Base-by-base conservation (phyloP, 2,797 vertebrate genomes). In the Enteromius trimaculatus region DNA sequence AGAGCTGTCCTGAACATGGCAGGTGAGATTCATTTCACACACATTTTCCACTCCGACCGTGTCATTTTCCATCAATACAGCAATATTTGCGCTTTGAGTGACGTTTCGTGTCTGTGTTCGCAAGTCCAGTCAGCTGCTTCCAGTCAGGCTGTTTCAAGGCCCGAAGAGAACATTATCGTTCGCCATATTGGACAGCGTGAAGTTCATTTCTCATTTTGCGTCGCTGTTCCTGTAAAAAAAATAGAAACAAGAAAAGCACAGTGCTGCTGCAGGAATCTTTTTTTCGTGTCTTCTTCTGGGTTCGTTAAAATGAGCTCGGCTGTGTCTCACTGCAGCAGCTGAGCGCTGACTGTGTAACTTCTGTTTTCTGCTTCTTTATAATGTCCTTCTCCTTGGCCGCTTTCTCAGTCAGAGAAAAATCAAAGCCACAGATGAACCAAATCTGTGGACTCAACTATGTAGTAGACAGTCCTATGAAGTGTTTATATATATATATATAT, bases 341-440 rank as follows among this genome's bases (percentile, higher is more conserved):
- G 81, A 58, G 81, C 42, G 42, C 75, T 83, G 82, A 70, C 81
- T 70, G 53, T 47, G 75, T 78, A 71, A 78, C 66, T 83, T 83
- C 51, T 68, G 62, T 69, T 70, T 60, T 74, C 68, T 42, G 71
- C 80, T 69, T 21, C 23, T 82, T 83, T 58, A 49, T 62, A 58
- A 49, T 62, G 62, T 62, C 53, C 26, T 69, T 69, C 39, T 60
- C 2, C 42, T 78, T 77, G 11, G 65, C 55, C 37, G 53, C 6
- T 71, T 49, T 47, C 53, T 71, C 69, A 78, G 31, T 37, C 51
- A 11, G 10, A 47, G 19, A 70, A 74, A 70, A 62, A 29, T 65
- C 29, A 5, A 81, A 75, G 60, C 39, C 53, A 65, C 74, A 51
- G 31, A 74, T 39, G 16, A 74, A 64, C 47, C 10, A 75, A 64